Conservation (phyloP, 2,113 vertebrate species). For the Peromyscus maniculatus region DNA sequence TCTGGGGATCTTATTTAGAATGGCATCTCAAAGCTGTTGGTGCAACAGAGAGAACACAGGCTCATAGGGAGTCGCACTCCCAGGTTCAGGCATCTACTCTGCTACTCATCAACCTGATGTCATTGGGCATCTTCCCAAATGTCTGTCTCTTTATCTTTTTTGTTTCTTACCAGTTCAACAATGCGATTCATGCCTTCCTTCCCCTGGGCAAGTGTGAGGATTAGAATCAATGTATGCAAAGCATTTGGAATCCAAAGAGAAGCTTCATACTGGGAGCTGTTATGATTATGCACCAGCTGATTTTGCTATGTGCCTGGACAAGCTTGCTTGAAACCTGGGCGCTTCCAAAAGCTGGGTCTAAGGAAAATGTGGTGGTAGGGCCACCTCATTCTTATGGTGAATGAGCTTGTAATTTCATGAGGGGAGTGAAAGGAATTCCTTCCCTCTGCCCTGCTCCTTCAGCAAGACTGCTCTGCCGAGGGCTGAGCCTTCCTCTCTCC, state of each 20-base stretch:
- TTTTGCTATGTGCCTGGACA: neutral
- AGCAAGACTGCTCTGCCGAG: fast-evolving
- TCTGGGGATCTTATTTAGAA: neutral
- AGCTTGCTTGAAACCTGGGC: neutral
- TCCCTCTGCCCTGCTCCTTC: too few species aligned
- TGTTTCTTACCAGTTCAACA: neutral
- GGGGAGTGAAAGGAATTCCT: too few species aligned
- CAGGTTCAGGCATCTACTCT: neutral
- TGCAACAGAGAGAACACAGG: neutral
- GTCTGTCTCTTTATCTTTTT: neutral
- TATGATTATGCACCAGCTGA: neutral
- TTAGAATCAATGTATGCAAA: neutral
- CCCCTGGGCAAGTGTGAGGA: too few species aligned
- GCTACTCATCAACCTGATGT: neutral
- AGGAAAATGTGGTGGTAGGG: neutral
- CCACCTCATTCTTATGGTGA: neutral
- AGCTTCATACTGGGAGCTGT: fast-evolving
- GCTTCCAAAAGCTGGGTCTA: neutral
- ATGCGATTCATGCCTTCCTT: neutral
- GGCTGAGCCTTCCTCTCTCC: neutral
- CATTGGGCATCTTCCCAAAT: neutral
- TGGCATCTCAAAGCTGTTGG: neutral
- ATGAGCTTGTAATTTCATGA: neutral
- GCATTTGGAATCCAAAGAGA: neutral
- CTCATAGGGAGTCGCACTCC: fast-evolving